Evolutionary conservation across 1,140 invertebrate species (phyloP).

Genomic region (Pseudobourletiella spinata): DNA sequence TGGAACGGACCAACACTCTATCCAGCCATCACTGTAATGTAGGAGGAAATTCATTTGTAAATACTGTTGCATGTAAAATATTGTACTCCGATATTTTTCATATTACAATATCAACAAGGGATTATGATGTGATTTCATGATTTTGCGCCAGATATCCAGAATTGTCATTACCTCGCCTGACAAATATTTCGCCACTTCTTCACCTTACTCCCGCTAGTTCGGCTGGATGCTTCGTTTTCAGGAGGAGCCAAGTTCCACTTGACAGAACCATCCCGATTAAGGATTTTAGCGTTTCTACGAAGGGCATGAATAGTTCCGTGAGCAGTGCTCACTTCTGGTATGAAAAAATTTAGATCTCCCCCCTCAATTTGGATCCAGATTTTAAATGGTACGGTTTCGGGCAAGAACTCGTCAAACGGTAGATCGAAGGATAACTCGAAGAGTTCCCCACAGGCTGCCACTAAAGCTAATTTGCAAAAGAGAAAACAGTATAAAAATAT

Average conservation of each 20-base stretch:
- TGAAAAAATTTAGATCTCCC: constrained; percentile 75
- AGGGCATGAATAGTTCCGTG: constrained; percentile 71
- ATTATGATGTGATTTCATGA: too few relatives aligned
- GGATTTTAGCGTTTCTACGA: constrained; percentile 77
- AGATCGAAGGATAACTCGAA: constrained; percentile 87
- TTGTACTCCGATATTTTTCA: too few relatives aligned
- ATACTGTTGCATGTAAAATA: too few relatives aligned
- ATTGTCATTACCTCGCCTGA: constrained; percentile 50
- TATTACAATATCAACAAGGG: constrained; percentile 9
- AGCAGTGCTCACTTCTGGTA: constrained; percentile 85
- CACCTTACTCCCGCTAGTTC: constrained; percentile 39
- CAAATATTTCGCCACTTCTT: constrained; percentile 84
- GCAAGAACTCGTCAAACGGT: constrained; percentile 85
- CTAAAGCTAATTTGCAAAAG: constrained; percentile 54
- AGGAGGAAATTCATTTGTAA: constrained; percentile 18
- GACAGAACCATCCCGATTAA: constrained; percentile 59
- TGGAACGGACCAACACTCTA: constrained; percentile 91
- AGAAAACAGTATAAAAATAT: constrained; percentile 15
- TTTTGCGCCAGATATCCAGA: not conserved
- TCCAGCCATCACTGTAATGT: constrained; percentile 64
- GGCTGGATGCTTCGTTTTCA: not conserved
- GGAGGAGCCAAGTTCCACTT: constrained; percentile 9
- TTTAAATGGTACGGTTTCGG: constrained; percentile 71
- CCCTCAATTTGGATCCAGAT: constrained; percentile 89
- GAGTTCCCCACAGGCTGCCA: constrained; percentile 85